These are phyloP conservation scores for Sorex maritimensis DNA, from an alignment of 2,797 vertebrate species.

Conservation along the genomic window DNA sequence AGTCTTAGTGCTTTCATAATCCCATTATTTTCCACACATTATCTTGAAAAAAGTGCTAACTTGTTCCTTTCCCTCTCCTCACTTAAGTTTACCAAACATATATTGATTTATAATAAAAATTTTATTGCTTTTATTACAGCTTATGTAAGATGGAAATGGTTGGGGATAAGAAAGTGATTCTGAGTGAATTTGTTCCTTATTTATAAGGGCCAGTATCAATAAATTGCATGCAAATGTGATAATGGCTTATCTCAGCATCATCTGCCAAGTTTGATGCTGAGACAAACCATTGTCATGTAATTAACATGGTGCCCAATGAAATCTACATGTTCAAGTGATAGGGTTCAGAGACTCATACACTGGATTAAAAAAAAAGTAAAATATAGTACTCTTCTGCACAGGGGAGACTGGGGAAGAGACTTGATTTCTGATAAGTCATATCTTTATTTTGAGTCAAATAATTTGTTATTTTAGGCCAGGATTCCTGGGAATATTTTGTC, in stretches of 20 bases:
- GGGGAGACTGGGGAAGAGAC: background rate
- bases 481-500: conserved; percentile 81
- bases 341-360: background rate
- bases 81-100: background rate
- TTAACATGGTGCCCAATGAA: background rate
- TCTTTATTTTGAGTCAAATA: conserved; percentile 72
- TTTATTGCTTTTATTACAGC: background rate
- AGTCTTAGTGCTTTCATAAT: background rate
- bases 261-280: background rate
- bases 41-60: background rate
- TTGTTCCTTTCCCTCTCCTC: background rate
- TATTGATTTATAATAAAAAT: background rate
- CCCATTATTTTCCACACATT: background rate
- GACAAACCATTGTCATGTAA: background rate
- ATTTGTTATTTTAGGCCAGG: conserved; percentile 88
- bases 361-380: background rate
- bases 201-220: background rate
- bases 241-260: background rate
- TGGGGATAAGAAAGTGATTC: conserved; percentile 4
- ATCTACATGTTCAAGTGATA: background rate
- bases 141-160: background rate
- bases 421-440: conserved; percentile 47
- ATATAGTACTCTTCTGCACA: background rate
- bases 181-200: conserved; percentile 38
- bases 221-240: background rate